Evolutionary conservation across 2,888 invertebrate genomes (phyloP).

Genomic region (Rhamphomyia laevipes): DNA sequence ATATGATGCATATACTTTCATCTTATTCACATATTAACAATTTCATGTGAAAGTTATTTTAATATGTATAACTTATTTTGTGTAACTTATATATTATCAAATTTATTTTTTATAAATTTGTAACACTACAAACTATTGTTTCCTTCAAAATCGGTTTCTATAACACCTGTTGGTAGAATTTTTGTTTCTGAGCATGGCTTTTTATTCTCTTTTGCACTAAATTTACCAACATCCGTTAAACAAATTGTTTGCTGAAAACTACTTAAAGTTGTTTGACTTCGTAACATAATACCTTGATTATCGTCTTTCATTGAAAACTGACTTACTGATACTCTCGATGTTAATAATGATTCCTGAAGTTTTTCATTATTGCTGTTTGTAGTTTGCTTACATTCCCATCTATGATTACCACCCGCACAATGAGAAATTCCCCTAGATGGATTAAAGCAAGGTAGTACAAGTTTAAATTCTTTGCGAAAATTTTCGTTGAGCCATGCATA

Average conservation of each 20-base stretch:
- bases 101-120: no score
- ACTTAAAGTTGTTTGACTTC: conserved; percentile 17
- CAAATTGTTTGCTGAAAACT: conserved; percentile 11
- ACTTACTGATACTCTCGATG: conserved; percentile 35
- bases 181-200: conserved; percentile 10
- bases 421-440: conserved; percentile 29
- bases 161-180: conserved; percentile 13
- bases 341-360: conserved; percentile 53
- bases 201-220: conserved; percentile 2
- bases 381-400: conserved; percentile 44
- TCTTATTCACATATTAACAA: no score
- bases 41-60: no score
- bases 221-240: conserved; percentile 7
- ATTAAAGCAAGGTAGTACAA: conserved; percentile 55
- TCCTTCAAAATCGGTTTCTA: conserved; percentile 16
- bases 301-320: conserved; percentile 10
- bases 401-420: conserved; percentile 6
- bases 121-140: not conserved
- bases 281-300: conserved; percentile 21
- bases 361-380: conserved; percentile 65
- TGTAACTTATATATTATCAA: no score
- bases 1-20: no score
- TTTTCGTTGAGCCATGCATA: conserved; percentile 94
- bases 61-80: no score
- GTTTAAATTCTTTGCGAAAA: conserved; percentile 85